A percentile compares a stretch with the other conserved stretches of the same genome.
Conservation (phyloP, 2,888 invertebrate genomes). For the Xestia ashworthii region DNA sequence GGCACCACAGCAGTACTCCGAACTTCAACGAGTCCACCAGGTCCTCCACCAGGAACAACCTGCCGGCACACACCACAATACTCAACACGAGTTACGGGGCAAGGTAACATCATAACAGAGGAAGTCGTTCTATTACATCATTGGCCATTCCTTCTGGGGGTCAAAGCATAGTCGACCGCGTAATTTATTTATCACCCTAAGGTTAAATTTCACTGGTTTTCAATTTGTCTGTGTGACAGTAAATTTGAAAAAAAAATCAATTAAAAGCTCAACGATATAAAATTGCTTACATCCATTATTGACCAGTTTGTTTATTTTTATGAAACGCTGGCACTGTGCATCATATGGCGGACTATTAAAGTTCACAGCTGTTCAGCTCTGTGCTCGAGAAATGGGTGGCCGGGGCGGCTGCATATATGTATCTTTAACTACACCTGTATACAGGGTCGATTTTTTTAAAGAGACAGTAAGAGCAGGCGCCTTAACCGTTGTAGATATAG, state of each 20-base stretch:
- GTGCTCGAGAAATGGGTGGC: not conserved
- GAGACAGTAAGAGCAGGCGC: not conserved
- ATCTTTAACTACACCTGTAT: not conserved
- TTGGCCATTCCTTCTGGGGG: not conserved
- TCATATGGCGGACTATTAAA: too few relatives aligned
- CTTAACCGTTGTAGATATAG: too few relatives aligned
- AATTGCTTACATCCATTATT: not conserved
- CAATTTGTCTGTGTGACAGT: not conserved
- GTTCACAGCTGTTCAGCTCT: not conserved
- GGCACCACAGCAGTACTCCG: constrained; percentile 98
- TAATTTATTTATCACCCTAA: not conserved
- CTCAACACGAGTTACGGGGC: not conserved
- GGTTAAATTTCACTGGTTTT: not conserved
- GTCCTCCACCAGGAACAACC: constrained; percentile 99
- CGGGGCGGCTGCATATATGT: not conserved
- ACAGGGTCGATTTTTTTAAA: not conserved
- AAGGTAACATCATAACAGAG: too few relatives aligned
- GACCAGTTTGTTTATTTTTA: not conserved
- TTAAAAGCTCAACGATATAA: not conserved
- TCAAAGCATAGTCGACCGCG: not conserved
- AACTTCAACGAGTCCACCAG: constrained; percentile 99
- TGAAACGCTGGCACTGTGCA: not conserved
- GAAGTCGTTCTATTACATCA: not conserved
- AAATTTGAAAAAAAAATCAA: not conserved
- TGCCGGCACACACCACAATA: constrained; percentile 70